These are phyloP conservation scores for Poicephalus gulielmi DNA, from an alignment of 2,113 vertebrate species.

Conservation along the genomic window DNA sequence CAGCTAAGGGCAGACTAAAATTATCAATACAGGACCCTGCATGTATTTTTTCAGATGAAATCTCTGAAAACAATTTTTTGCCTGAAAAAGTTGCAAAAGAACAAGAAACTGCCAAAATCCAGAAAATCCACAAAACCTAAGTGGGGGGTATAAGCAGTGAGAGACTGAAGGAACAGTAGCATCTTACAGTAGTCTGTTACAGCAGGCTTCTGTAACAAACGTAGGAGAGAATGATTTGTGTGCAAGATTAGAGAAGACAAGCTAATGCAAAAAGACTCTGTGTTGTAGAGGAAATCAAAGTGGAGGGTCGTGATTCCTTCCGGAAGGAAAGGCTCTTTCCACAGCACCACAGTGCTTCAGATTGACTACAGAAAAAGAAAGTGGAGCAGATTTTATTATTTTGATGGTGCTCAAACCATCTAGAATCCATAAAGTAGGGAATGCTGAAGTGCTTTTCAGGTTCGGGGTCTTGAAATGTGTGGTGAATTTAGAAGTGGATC, in stretches of 20 bases:
- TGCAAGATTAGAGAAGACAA: background rate
- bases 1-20: background rate
- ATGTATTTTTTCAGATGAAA: background rate
- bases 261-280: background rate
- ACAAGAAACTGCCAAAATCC: background rate
- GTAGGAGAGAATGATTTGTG: background rate
- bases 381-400: background rate
- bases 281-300: background rate
- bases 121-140: background rate
- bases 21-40: background rate
- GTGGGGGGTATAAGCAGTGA: background rate
- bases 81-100: background rate
- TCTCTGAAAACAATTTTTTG: background rate
- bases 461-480: background rate
- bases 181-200: background rate
- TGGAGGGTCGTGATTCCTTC: background rate
- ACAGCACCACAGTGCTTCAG: background rate
- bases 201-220: background rate
- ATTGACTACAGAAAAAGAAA: background rate
- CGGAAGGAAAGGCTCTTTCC: background rate
- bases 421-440: background rate
- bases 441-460: background rate
- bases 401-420: background rate
- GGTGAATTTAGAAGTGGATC: background rate
- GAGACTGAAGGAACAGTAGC: rapidly evolving